phyloP scores from a whole-genome alignment of 2,113 vertebrate species.

The Hymenochirus boettgeri region DNA sequence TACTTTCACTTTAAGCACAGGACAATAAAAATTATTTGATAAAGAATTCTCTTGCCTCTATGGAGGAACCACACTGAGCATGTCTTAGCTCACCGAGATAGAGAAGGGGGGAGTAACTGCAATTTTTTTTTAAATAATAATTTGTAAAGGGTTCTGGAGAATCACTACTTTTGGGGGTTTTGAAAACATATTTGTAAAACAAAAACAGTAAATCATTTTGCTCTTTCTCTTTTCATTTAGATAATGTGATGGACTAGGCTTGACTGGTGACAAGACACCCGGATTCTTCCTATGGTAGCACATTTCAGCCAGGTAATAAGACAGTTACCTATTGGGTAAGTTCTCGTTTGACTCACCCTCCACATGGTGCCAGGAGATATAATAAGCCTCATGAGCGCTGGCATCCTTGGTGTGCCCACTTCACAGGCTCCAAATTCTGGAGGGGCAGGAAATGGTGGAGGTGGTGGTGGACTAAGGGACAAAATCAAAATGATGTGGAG shows the following conservation, averaged over 20 bases:
- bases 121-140: no score
- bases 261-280: slow-evolving; percentile 86
- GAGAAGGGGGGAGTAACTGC: no score
- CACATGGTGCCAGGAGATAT: slow-evolving; percentile 97
- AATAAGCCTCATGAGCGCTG: slow-evolving; percentile 95
- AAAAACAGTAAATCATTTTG: no score
- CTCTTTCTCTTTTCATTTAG: slow-evolving; percentile 61
- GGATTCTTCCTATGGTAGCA: slow-evolving; percentile 84
- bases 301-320: slow-evolving; percentile 93
- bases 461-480: slow-evolving; percentile 65
- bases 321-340: slow-evolving; percentile 98
- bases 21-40: no score
- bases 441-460: slow-evolving; percentile 31
- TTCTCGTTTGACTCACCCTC: slow-evolving; percentile 97
- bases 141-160: no score
- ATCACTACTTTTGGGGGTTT: no score
- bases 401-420: slow-evolving; percentile 90
- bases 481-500: slow-evolving; percentile 87
- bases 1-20: no score
- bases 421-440: slow-evolving; percentile 82
- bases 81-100: no score
- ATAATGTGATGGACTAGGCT: slow-evolving; percentile 97
- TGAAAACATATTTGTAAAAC: no score
- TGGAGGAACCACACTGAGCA: no score
- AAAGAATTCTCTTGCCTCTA: no score